phyloP scores from a whole-genome alignment of 2,888 invertebrate genomes.

The Lithophane semibrunnea region DNA sequence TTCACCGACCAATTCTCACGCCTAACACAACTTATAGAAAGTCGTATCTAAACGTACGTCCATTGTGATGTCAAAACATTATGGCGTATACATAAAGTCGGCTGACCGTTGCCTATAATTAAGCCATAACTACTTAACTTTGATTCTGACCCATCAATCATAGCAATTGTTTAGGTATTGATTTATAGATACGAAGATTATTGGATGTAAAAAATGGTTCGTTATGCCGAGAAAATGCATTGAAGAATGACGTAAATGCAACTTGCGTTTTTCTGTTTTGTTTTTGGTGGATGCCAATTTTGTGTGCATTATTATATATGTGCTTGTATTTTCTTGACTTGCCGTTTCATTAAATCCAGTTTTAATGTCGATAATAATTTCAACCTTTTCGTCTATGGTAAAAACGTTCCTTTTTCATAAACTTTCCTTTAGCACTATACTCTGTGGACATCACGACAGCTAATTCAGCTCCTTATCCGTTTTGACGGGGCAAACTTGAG shows the following conservation, averaged over 20 bases:
- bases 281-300: conserved; percentile 43
- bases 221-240: conserved; percentile 57
- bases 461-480: too few species aligned
- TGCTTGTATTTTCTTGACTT: neutral
- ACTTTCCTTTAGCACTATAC: too few species aligned
- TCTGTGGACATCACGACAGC: too few species aligned
- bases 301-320: conserved; percentile 10
- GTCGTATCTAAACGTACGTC: conserved; percentile 55
- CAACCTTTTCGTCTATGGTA: too few species aligned
- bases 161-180: conserved; percentile 70
- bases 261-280: conserved; percentile 19
- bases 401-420: too few species aligned
- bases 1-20: conserved; percentile 58
- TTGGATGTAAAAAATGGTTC: conserved; percentile 57
- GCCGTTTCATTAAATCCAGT: neutral
- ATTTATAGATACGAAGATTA: conserved; percentile 53
- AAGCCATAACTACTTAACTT: conserved; percentile 77
- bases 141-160: conserved; percentile 73
- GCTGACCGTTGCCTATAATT: conserved; percentile 76
- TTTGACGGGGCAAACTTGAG: too few species aligned
- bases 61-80: conserved; percentile 82
- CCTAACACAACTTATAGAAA: conserved; percentile 54
- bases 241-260: conserved; percentile 53
- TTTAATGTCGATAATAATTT: neutral
- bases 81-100: conserved; percentile 71